phyloP scores from a whole-genome alignment of 2,888 invertebrate species.

The Synergus japonicus region DNA sequence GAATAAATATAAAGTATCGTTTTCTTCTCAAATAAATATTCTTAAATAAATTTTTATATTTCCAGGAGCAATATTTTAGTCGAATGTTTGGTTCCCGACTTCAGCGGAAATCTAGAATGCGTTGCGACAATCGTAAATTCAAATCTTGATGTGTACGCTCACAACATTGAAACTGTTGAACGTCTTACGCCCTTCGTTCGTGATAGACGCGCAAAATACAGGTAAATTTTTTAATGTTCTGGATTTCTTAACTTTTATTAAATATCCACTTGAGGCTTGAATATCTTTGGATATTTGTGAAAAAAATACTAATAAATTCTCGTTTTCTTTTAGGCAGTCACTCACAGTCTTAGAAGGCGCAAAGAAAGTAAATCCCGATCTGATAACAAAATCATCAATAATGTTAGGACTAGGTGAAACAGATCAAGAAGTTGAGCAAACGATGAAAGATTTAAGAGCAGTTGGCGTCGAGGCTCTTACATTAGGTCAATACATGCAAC shows the following conservation, averaged over 20 bases:
- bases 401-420: constrained; percentile 98
- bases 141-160: constrained; percentile 97
- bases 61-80: constrained; percentile 91
- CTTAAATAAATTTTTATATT: constrained; percentile 37
- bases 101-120: constrained; percentile 88
- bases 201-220: constrained; percentile 94
- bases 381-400: constrained; percentile 98
- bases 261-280: not conserved
- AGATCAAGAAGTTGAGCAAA: constrained; percentile 90
- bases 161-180: constrained; percentile 98
- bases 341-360: constrained; percentile 89
- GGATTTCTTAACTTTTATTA: not conserved
- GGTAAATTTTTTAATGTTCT: constrained; percentile 70
- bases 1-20: not conserved
- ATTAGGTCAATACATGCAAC: constrained; percentile 99
- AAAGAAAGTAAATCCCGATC: constrained; percentile 87
- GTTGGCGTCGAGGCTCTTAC: constrained; percentile 96
- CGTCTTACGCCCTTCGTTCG: constrained; percentile 93
- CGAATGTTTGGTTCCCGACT: constrained; percentile 98
- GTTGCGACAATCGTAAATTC: constrained; percentile 87
- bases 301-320: constrained; percentile 33
- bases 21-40: constrained; percentile 15
- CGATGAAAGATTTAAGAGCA: constrained; percentile 89
- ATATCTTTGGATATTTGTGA: constrained; percentile 35
- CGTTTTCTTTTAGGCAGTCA: constrained; percentile 84